These are phyloP conservation scores for Caenorhabditis afra DNA, from an alignment of 2,888 invertebrate genomes.

Conservation along the genomic window DNA sequence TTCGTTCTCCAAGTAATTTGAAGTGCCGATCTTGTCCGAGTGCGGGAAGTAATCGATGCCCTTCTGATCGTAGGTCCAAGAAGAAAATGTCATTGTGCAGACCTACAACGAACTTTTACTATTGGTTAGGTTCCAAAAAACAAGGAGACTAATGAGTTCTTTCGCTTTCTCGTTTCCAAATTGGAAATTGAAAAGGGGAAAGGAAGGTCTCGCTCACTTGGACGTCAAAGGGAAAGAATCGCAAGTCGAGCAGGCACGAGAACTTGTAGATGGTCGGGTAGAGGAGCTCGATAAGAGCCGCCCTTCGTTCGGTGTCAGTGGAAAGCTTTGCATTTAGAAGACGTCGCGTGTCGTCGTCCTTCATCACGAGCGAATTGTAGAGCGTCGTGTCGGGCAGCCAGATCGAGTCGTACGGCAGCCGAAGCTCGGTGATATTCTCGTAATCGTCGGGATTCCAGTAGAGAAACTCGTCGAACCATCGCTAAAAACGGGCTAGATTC, in stretches of 20 bases:
- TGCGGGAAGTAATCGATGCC: constrained; percentile 80
- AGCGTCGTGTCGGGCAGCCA: constrained; percentile 80
- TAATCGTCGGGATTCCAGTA: constrained; percentile 78
- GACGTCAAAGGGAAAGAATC: constrained; percentile 79
- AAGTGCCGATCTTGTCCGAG: constrained; percentile 76
- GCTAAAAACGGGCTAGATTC: constrained; percentile 56
- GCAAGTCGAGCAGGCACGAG: constrained; percentile 74
- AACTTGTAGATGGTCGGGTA: constrained; percentile 80
- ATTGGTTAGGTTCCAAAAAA: not conserved
- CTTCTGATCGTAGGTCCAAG: constrained; percentile 79
- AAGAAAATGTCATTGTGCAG: constrained; percentile 79
- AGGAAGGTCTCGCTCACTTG: constrained; percentile 59
- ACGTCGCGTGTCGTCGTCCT: constrained; percentile 78
- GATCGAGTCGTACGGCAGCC: constrained; percentile 77
- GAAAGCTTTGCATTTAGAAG: constrained; percentile 78
- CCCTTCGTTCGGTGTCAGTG: constrained; percentile 69
- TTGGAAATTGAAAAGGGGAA: not conserved
- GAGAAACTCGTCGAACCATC: constrained; percentile 80
- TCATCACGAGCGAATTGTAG: constrained; percentile 78
- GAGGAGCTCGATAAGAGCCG: constrained; percentile 72
- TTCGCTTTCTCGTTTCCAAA: not conserved
- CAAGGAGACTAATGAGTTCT: constrained; percentile 25
- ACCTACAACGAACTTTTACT: constrained; percentile 61
- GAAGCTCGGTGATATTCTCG: constrained; percentile 76
- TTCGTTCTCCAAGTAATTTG: constrained; percentile 79